Evolutionary conservation across 2,888 invertebrate species (phyloP).

Genomic region (Smittia aterrima): DNA sequence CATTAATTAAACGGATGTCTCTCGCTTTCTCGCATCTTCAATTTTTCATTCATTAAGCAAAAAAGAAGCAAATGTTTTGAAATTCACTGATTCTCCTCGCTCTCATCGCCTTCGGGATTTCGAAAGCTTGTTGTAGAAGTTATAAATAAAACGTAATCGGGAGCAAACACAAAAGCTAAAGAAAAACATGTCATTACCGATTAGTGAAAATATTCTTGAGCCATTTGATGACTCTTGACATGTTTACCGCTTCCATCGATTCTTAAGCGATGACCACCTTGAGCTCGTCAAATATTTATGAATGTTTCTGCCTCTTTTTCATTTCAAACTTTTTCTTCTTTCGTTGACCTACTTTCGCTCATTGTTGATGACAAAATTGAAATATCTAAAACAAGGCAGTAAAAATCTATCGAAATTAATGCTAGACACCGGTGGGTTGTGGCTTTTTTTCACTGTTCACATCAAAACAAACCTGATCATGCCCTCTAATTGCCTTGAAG

Average conservation of each 20-base stretch:
- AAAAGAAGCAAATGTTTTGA: neutral
- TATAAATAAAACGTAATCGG: neutral
- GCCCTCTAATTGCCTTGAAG: too few relatives aligned
- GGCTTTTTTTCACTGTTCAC: neutral
- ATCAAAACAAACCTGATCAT: neutral
- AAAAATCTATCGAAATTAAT: slow-evolving; percentile 28
- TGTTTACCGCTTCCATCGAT: neutral
- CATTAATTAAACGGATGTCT: neutral
- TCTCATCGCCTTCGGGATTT: neutral
- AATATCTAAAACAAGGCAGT: slow-evolving; percentile 13
- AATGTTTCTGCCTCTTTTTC: slow-evolving; percentile 9
- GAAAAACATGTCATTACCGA: neutral
- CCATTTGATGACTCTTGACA: neutral
- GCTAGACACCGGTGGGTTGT: slow-evolving; percentile 27
- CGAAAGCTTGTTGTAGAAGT: slow-evolving; percentile 2
- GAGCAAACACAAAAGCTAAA: neutral
- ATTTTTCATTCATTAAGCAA: neutral
- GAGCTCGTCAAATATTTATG: slow-evolving; percentile 22
- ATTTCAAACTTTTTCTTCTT: neutral
- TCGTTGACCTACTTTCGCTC: slow-evolving; percentile 27
- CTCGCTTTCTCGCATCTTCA: neutral
- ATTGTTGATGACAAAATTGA: slow-evolving; percentile 10
- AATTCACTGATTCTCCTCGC: neutral
- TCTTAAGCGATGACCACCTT: neutral
- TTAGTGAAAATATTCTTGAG: slow-evolving; percentile 8